Conservation (phyloP, 2,888 invertebrate genomes). For the Leptodirus hochenwartii region DNA sequence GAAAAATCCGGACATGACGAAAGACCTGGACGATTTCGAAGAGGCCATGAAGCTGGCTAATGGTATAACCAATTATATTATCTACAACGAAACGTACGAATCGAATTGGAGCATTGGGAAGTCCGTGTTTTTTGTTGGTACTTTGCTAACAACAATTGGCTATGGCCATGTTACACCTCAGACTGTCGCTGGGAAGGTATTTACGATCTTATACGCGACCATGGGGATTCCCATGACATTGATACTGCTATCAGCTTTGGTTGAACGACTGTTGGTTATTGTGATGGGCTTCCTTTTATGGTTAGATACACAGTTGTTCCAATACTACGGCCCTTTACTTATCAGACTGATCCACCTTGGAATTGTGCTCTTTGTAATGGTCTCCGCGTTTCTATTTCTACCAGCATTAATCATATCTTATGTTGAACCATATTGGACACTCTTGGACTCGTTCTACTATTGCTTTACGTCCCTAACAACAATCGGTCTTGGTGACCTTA, state of each 20-base stretch:
- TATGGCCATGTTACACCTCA: slow-evolving; percentile 82
- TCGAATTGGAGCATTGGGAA: slow-evolving; percentile 86
- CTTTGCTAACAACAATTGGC: slow-evolving; percentile 80
- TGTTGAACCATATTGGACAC: slow-evolving; percentile 69
- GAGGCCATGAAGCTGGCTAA: too few relatives aligned
- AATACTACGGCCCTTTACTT: slow-evolving; percentile 53
- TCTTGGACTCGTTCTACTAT: slow-evolving; percentile 75
- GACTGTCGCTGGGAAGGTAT: slow-evolving; percentile 69
- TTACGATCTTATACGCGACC: slow-evolving; percentile 73
- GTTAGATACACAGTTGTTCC: slow-evolving; percentile 49
- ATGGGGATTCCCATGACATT: slow-evolving; percentile 76
- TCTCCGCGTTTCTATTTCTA: slow-evolving; percentile 54
- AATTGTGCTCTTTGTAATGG: slow-evolving; percentile 33
- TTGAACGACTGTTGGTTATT: slow-evolving; percentile 62
- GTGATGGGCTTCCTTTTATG: slow-evolving; percentile 50
- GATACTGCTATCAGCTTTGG: slow-evolving; percentile 63
- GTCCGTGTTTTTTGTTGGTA: slow-evolving; percentile 73
- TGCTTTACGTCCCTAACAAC: slow-evolving; percentile 83
- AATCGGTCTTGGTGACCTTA: slow-evolving; percentile 81
- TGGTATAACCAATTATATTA: too few relatives aligned
- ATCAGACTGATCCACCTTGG: slow-evolving; percentile 53
- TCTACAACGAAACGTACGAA: too few relatives aligned
- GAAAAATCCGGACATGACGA: too few relatives aligned
- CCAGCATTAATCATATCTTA: slow-evolving; percentile 58
- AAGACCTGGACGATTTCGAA: too few relatives aligned